These are phyloP conservation scores for Anolis sagrei DNA, from an alignment of 2,113 vertebrate species.

Conservation along the genomic window DNA sequence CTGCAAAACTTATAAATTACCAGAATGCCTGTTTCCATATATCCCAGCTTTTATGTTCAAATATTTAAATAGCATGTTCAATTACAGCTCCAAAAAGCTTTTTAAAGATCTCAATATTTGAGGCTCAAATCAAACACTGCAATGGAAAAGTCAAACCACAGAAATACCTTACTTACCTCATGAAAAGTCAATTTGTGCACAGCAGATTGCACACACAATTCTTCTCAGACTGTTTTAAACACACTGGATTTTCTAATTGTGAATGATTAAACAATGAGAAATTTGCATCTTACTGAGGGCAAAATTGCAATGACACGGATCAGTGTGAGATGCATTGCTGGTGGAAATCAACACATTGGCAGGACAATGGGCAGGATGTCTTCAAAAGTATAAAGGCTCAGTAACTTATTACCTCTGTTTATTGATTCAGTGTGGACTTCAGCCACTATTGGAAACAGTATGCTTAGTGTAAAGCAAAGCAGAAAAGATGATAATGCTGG, in stretches of 20 bases:
- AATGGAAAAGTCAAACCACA: background rate
- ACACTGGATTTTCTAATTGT: background rate
- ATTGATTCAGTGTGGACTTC: background rate
- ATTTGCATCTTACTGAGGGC: background rate
- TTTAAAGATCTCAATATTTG: constrained; percentile 6
- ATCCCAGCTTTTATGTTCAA: background rate
- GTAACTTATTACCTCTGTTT: background rate
- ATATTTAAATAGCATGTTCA: background rate
- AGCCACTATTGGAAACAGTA: background rate
- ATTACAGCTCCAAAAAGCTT: background rate
- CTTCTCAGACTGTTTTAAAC: background rate
- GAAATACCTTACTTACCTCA: background rate
- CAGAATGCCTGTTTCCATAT: background rate
- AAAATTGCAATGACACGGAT: background rate
- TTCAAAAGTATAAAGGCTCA: background rate
- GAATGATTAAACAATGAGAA: background rate
- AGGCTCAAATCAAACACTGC: background rate
- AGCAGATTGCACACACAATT: background rate
- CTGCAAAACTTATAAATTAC: background rate
- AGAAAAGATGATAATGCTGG: too few species aligned
- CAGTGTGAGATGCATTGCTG: background rate
- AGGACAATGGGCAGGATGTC: background rate
- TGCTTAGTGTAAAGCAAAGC: background rate
- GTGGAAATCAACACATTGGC: background rate
- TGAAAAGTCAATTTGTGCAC: background rate